phyloP scores from a whole-genome alignment of 2,113 vertebrate species.

The Protomyctophum bolini region DNA sequence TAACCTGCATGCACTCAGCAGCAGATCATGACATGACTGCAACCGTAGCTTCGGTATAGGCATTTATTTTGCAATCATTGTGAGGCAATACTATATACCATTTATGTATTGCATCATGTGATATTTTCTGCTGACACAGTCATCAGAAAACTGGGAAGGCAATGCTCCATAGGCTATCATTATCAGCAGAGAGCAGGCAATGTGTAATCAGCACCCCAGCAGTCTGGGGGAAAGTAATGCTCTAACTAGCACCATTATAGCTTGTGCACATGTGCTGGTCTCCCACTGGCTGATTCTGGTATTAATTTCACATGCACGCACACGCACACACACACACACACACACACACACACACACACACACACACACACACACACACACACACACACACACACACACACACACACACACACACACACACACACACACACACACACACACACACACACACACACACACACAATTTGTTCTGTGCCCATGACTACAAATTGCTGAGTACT shows the following conservation, averaged over 20 bases:
- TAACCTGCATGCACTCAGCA: conserved; percentile 34
- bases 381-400: conserved; percentile 13
- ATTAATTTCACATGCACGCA: conserved; percentile 25
- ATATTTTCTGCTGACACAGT: conserved; percentile 11
- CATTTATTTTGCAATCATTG: conserved; percentile 50
- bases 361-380: conserved; percentile 24
- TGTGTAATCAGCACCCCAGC: conserved; percentile 42
- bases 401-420: conserved; percentile 20
- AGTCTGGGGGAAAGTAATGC: conserved; percentile 30
- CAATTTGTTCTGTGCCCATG: too few relatives aligned
- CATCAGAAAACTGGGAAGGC: conserved; percentile 41
- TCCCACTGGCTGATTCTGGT: conserved; percentile 11
- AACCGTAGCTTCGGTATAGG: conserved; percentile 40
- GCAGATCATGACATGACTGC: conserved; percentile 40
- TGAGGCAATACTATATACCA: conserved; percentile 17
- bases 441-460: too few relatives aligned
- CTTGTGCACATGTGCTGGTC: conserved; percentile 7
- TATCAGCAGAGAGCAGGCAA: conserved; percentile 52
- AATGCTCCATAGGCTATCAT: conserved; percentile 28
- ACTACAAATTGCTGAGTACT: too few relatives aligned
- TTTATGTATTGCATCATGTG: neutral
- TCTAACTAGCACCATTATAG: conserved; percentile 30
- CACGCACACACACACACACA: conserved; percentile 22
- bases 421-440: too few relatives aligned
- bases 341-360: conserved; percentile 15